Evolutionary conservation across 2,113 vertebrate species (phyloP), one percentile per base, ranked within the genome.

Genomic region (Lathamus discolor): DNA sequence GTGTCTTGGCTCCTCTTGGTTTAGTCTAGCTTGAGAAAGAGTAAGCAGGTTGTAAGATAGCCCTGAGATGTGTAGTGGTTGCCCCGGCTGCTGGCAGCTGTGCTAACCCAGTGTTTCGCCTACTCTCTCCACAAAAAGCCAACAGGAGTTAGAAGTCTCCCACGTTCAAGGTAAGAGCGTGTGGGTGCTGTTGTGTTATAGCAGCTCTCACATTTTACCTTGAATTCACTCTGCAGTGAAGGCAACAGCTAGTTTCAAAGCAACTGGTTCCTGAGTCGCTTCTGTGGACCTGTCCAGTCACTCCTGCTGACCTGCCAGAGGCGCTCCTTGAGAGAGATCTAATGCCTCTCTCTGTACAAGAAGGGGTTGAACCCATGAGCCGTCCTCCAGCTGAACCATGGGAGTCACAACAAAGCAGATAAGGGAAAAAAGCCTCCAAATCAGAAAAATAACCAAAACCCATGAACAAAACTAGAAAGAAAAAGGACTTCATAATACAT

Each of bases 161-260:
- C 46, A 51, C 0, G 0, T 68, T 70, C 43, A 22, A 75, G 73
- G 48, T 52, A 55, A 78, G 68, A 39, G 16, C 6, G 0, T 35
- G 18, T 66, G 44, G 49, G 59, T 83, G 17, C 66, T 88, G 22
- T 11, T 73, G 24, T 44, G 6, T 69, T 80, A n/a, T 2, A 76
- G 39, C 43, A 72, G 20, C 44, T 75, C 25, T 83, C 41, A 29
- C 52, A 24, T 72, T 91, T 84, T 55, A 57, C 35, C 31, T 79
- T 20, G 19, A 87, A 78, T 69, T 90, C 25, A 23, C 17, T 63
- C 46, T 64, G 19, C 33, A 28, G 6, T 0, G 5, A 64, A 49
- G 69, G 33, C 52, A 78, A 37, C 72, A 48, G 25, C 10, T 29
- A 64, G 20, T 13, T 85, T n/a, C 37, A 54, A 79, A 48, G 66